Evolutionary conservation across 2,888 invertebrate genomes (phyloP), one percentile per base, ranked within the genome.

Genomic region (Mythimna loreyi): DNA sequence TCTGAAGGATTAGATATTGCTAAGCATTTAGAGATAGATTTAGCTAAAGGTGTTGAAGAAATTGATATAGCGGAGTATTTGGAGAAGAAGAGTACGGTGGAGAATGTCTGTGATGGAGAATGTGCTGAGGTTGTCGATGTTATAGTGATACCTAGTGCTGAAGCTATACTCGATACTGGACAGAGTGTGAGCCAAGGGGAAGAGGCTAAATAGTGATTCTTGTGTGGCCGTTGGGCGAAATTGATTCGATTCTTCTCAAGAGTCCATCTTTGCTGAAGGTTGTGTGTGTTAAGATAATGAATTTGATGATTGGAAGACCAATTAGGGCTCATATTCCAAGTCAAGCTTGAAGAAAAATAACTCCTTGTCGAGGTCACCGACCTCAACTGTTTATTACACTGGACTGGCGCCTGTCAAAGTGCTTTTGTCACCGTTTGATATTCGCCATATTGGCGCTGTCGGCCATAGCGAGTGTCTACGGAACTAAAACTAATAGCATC

Each of bases 61-160:
- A 79, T 85, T 1, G 74, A 82, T 62, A 83, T 79, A 70, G 88
- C 80, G 2, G 71, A 84, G 45, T 86, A 88, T 79, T 85, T 86
- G 71, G 86, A 86, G 68, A 83, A 75, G 45, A 83, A 84, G 55
- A 72, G 85, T 43, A 83, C 89, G 76, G 83, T 84, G 5, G 84
- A 75, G 25, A 75, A 76, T 25, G 84, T 86, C 43, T 92, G 92
- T 85, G 91, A 89, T 75, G 74, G 89, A 28, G 87, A 78, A 1
- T 93, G 94, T 87, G 91, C 91, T 74, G 92, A 91, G 74, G 90
- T 94, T 36, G 90, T 86, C 3, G 94, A 94, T 60, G 93, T 94
- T 9, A 94, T 93, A 58, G 94, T 94, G 7, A 93, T 94, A 91
- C 93, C 92, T 0, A 94, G 94, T 80, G 93, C 93, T 11, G 94